A percentile compares a stretch with the other conserved stretches of the same genome.
These are phyloP conservation scores for Lordiphosa mommai DNA, from an alignment of 1,140 invertebrate species.

Conservation along the genomic window DNA sequence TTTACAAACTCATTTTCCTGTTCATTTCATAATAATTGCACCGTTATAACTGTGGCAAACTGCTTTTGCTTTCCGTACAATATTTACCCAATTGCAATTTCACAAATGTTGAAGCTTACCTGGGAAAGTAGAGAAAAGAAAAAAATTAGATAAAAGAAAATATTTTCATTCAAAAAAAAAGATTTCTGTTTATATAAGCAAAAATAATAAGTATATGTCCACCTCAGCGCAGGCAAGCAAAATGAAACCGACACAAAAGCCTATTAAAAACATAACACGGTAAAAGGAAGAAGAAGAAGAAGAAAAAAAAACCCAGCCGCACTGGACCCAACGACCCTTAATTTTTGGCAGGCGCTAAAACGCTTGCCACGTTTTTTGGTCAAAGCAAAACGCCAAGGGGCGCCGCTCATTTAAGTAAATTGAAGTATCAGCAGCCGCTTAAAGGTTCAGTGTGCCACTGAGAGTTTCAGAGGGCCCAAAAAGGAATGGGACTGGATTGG, in stretches of 20 bases:
- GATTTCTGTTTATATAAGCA: slow-evolving; percentile 31
- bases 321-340: slow-evolving; percentile 20
- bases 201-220: slow-evolving; percentile 26
- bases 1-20: neutral
- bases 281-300: slow-evolving; percentile 7
- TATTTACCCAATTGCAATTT: slow-evolving; percentile 1
- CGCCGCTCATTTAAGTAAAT: slow-evolving; percentile 34
- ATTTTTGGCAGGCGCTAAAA: slow-evolving; percentile 47
- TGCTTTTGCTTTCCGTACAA: neutral
- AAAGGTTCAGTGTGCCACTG: neutral
- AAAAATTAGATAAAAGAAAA: slow-evolving; percentile 33
- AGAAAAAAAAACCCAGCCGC: slow-evolving; percentile 14
- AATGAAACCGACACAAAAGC: slow-evolving; percentile 47
- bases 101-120: slow-evolving; percentile 36
- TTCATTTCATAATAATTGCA: neutral
- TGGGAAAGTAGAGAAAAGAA: slow-evolving; percentile 38
- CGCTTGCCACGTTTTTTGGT: slow-evolving; percentile 36
- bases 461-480: neutral
- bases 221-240: slow-evolving; percentile 23
- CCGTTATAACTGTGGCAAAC: slow-evolving; percentile 1
- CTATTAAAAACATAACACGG: slow-evolving; percentile 49
- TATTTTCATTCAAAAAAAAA: slow-evolving; percentile 24
- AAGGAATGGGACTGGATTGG: neutral
- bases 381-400: slow-evolving; percentile 11
- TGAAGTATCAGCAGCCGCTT: slow-evolving; percentile 9